These are phyloP conservation scores for Cepphus grylle DNA, from an alignment of 2,113 vertebrate species.

Conservation along the genomic window DNA sequence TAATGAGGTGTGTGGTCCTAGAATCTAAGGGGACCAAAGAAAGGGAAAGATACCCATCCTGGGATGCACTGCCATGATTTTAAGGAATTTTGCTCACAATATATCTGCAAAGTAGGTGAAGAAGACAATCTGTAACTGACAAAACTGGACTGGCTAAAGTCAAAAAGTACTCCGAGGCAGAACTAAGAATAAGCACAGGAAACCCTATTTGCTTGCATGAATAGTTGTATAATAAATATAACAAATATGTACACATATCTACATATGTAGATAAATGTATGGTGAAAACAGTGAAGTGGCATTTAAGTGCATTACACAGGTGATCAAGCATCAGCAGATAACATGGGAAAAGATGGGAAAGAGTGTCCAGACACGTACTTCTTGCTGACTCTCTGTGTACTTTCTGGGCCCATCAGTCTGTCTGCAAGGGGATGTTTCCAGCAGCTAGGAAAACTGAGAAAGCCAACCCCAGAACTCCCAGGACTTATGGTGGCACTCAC, in stretches of 20 bases:
- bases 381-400: background rate
- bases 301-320: background rate
- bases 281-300: background rate
- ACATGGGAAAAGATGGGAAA: background rate
- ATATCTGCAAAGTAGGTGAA: background rate
- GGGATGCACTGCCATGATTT: background rate
- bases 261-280: background rate
- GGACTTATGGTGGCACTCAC: background rate
- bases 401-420: background rate
- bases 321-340: background rate
- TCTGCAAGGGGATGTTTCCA: background rate
- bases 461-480: background rate
- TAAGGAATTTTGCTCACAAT: background rate
- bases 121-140: background rate
- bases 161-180: background rate
- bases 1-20: background rate
- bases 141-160: background rate
- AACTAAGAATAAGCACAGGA: background rate
- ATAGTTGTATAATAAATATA: background rate
- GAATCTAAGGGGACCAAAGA: background rate
- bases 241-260: background rate
- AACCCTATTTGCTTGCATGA: background rate
- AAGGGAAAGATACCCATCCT: background rate
- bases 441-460: background rate
- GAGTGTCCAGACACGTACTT: background rate